Percentiles rank a stretch among this genome's conserved stretches.
Conservation (phyloP, 2,113 vertebrate genomes). For the Isurus oxyrinchus region DNA sequence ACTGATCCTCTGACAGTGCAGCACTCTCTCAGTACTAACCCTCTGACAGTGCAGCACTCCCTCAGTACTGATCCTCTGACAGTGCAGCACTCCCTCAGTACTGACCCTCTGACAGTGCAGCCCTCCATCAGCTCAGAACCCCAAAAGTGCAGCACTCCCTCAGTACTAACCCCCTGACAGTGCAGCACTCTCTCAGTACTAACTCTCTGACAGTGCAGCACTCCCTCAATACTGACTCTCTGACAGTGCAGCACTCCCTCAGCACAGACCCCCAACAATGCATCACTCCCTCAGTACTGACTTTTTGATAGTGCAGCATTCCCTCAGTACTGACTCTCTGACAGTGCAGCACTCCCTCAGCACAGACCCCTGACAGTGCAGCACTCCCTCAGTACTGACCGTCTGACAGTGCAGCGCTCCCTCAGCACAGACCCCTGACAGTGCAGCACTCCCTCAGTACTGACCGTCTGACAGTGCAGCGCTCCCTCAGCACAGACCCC, state of each 20-base stretch:
- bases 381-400: neutral
- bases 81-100: neutral
- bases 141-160: neutral
- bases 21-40: neutral
- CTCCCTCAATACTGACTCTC: neutral
- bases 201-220: neutral
- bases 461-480: no score
- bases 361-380: no score
- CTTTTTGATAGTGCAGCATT: neutral
- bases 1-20: neutral
- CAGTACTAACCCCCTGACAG: neutral
- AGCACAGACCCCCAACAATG: neutral
- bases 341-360: neutral
- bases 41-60: neutral
- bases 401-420: neutral
- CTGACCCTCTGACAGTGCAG: neutral
- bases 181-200: neutral
- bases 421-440: neutral
- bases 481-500: no score
- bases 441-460: no score
- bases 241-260: neutral
- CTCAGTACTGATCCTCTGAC: neutral
- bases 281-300: neutral
- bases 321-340: neutral
- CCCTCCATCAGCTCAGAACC: no score